These are phyloP conservation scores for Sebastes taczanowskii DNA, from an alignment of 2,797 vertebrate species.

Conservation along the genomic window DNA sequence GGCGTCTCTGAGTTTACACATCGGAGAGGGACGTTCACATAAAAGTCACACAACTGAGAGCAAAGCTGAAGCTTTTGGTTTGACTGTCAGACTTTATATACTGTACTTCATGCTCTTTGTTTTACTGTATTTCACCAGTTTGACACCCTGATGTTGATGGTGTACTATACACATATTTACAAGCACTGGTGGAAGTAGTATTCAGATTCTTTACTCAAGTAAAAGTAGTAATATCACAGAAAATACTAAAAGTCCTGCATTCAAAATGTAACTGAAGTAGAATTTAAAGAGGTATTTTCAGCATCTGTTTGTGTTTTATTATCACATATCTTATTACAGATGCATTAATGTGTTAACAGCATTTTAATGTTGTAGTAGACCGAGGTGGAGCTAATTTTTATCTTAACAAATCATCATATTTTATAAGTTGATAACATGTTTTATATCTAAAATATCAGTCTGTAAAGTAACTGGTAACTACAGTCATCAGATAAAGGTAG, in stretches of 20 bases:
- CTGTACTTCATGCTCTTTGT: neutral
- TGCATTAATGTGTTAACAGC: neutral
- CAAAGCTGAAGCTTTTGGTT: neutral
- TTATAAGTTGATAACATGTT: accelerated
- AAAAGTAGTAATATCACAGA: neutral
- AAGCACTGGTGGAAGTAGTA: too few species aligned
- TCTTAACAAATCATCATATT: too few species aligned
- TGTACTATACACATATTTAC: neutral
- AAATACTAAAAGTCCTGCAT: neutral
- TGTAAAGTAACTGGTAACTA: too few species aligned
- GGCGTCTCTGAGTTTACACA: constrained; percentile 5
- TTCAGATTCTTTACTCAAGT: neutral
- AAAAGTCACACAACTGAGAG: constrained; percentile 13
- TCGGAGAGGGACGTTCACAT: constrained; percentile 4
- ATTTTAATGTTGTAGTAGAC: too few species aligned
- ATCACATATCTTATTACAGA: neutral
- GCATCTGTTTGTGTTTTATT: neutral
- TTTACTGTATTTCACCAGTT: neutral
- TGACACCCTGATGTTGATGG: neutral
- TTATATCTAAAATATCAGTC: too few species aligned
- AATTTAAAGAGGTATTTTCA: neutral
- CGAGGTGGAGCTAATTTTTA: too few species aligned
- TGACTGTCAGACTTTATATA: neutral
- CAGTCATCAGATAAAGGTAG: accelerated
- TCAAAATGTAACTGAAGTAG: neutral